A percentile compares a stretch with the other conserved stretches of the same genome.
Evolutionary conservation across 2,113 vertebrate genomes (phyloP).

Genomic region (Alethe diademata): DNA sequence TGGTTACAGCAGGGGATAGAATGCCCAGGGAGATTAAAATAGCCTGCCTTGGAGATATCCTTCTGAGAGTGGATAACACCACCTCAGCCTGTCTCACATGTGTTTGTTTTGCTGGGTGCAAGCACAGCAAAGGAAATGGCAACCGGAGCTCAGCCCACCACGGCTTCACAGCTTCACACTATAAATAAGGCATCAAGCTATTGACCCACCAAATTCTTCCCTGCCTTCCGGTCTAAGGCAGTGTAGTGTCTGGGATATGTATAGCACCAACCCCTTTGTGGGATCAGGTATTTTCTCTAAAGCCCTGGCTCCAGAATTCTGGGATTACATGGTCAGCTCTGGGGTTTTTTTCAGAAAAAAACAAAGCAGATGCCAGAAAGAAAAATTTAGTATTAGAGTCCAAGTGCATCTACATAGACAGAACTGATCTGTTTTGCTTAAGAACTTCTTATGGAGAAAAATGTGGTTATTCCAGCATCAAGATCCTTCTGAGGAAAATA

Average conservation of each 20-base stretch:
- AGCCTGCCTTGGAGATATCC: neutral
- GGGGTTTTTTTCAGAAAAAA: neutral
- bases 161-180: neutral
- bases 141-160: neutral
- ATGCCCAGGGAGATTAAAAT: neutral
- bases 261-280: neutral
- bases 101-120: neutral
- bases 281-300: neutral
- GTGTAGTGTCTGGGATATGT: neutral
- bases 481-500: neutral
- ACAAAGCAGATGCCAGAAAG: neutral
- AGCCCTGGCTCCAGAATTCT: neutral
- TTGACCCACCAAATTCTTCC: neutral
- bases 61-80: neutral
- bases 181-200: neutral
- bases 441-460: neutral
- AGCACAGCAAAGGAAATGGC: neutral
- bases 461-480: neutral
- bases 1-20: neutral
- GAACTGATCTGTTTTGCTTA: neutral
- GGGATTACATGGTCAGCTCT: neutral
- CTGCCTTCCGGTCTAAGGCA: neutral
- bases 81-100: neutral
- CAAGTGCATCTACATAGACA: neutral
- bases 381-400: neutral